phyloP scores from a whole-genome alignment of 2,888 invertebrate species.

The Caenorhabditis sp. region DNA sequence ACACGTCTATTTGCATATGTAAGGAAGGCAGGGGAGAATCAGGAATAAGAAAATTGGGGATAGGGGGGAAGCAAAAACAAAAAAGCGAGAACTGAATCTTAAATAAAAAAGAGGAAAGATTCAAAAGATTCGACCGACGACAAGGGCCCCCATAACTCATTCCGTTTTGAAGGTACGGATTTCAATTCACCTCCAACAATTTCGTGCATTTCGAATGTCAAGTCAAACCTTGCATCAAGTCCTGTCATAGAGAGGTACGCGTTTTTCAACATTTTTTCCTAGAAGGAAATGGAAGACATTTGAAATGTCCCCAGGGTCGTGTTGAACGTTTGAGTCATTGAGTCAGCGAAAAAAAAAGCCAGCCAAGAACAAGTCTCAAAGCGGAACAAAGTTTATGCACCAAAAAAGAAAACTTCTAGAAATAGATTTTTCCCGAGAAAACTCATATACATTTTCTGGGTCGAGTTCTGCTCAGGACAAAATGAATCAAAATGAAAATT shows the following conservation, averaged over 20 bases:
- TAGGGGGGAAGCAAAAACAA: slow-evolving; percentile 2
- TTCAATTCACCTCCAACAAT: slow-evolving; percentile 81
- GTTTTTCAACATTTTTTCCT: background rate
- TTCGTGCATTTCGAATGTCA: slow-evolving; percentile 81
- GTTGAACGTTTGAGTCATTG: slow-evolving; percentile 42
- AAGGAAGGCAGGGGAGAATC: slow-evolving; percentile 29
- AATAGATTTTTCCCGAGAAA: background rate
- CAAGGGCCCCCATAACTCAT: slow-evolving; percentile 7
- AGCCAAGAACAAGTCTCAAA: background rate
- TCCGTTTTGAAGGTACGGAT: slow-evolving; percentile 69
- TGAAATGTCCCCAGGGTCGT: slow-evolving; percentile 44
- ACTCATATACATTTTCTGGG: too few relatives aligned
- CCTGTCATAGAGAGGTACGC: slow-evolving; percentile 75
- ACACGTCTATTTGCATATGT: slow-evolving; percentile 82
- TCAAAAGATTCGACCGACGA: background rate
- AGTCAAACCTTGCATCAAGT: slow-evolving; percentile 78
- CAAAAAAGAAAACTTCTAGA: background rate
- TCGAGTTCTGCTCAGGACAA: background rate
- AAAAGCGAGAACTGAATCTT: slow-evolving; percentile 4
- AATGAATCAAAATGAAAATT: background rate
- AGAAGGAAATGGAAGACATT: slow-evolving; percentile 34
- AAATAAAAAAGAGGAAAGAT: background rate
- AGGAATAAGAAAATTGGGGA: slow-evolving; percentile 13
- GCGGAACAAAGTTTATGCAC: slow-evolving; percentile 1
- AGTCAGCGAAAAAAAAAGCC: slow-evolving; percentile 7